Conservation (phyloP, 2,797 vertebrate species). For the Hypotaenidia okinawae region DNA sequence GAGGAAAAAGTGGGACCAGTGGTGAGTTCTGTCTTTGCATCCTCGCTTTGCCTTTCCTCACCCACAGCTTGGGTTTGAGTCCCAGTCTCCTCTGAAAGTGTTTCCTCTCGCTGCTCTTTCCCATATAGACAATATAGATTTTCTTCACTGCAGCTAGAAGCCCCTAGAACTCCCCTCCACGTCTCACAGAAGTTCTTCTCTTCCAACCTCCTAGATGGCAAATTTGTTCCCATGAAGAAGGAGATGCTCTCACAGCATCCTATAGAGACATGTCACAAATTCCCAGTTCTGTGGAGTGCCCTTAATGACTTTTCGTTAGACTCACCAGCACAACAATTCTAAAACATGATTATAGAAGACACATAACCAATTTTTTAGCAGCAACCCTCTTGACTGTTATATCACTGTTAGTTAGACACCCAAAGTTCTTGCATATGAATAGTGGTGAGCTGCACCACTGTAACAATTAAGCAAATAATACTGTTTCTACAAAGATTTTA, state of each 20-base stretch:
- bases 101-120: not conserved
- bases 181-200: not conserved
- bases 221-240: not conserved
- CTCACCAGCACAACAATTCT: not conserved
- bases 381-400: not conserved
- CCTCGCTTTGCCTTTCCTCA: not conserved
- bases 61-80: not conserved
- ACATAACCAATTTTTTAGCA: not conserved
- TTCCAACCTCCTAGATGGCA: not conserved
- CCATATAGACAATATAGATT: not conserved
- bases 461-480: not conserved
- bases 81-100: not conserved
- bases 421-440: not conserved
- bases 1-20: slow-evolving; percentile 80
- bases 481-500: not conserved
- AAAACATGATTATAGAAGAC: not conserved
- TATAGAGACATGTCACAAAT: not conserved
- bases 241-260: not conserved
- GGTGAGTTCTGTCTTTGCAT: slow-evolving; percentile 72
- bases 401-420: not conserved
- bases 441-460: not conserved
- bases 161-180: not conserved
- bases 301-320: not conserved
- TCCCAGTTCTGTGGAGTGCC: not conserved
- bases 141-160: not conserved